Base-by-base conservation (phyloP, 2,888 invertebrate species). In the Parochlus steinenii region DNA sequence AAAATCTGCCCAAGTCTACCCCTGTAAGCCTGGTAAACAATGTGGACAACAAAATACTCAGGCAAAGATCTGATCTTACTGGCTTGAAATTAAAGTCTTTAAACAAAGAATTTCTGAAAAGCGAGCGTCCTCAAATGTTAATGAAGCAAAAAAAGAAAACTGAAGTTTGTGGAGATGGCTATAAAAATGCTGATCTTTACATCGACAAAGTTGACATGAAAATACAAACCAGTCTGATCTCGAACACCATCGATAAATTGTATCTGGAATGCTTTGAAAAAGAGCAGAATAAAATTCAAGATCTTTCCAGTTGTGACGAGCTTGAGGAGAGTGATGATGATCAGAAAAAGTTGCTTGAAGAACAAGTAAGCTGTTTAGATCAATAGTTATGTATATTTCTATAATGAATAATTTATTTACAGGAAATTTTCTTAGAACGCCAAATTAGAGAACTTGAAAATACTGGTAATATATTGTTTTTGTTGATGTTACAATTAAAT, bases 371-470 rank as follows among this genome's bases (percentile, higher is more conserved):
- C 3, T n/a, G n/a, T n/a, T n/a, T n/a, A n/a, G n/a, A n/a, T n/a
- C n/a, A n/a, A n/a, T n/a, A n/a, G n/a, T n/a, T n/a, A n/a, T n/a
- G n/a, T n/a, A n/a, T n/a, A n/a, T n/a, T n/a, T n/a, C n/a, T n/a
- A n/a, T n/a, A n/a, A n/a, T n/a, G n/a, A n/a, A n/a, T n/a, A n/a
- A n/a, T n/a, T n/a, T n/a, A n/a, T n/a, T n/a, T n/a, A n/a, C n/a
- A n/a, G n/a, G n/a, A n/a, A n/a, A n/a, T n/a, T n/a, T n/a, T n/a
- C n/a, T 48, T 82, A 31, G 77, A 79, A 43, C 66, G 78, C 27
- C 80, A 81, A 54, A 81, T 81, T 36, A 66, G 74, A 45, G 77
- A 81, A 51, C 52, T 81, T 42, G 76, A 69, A 45, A 71, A 73
- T 30, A 71, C 74, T 1, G 80, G n/a, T n/a, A n/a, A n/a, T n/a